phyloP scores from a whole-genome alignment of 2,113 vertebrate species.

The western clawed frog (Xenopus tropicalis) region DNA sequence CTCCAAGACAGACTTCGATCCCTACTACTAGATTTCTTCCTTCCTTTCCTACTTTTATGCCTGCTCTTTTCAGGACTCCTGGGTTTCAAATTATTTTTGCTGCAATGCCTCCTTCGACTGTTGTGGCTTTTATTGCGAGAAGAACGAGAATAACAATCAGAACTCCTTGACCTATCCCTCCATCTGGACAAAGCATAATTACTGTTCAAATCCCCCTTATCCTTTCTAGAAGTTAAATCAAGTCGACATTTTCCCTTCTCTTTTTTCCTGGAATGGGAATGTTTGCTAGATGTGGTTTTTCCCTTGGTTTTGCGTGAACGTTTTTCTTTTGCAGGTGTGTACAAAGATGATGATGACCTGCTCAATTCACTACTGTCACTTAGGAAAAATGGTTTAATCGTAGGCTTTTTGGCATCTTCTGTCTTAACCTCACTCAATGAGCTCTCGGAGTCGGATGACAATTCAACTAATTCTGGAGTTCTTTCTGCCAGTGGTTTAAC shows the following conservation, averaged over 20 bases:
- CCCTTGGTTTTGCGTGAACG: slow-evolving; percentile 46
- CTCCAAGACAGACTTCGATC: slow-evolving; percentile 60
- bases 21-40: slow-evolving; percentile 60
- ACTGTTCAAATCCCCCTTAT: not conserved
- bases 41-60: slow-evolving; percentile 56
- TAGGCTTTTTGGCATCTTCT: slow-evolving; percentile 60
- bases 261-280: slow-evolving; percentile 40
- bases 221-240: slow-evolving; percentile 29
- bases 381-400: slow-evolving; percentile 65
- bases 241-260: slow-evolving; percentile 44
- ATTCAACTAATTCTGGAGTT: slow-evolving; percentile 88
- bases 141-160: slow-evolving; percentile 54
- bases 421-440: slow-evolving; percentile 62
- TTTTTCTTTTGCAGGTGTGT: slow-evolving; percentile 51
- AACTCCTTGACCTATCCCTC: slow-evolving; percentile 57
- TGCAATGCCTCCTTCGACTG: slow-evolving; percentile 55
- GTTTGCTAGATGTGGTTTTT: slow-evolving; percentile 32
- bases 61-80: slow-evolving; percentile 63
- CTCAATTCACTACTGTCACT: slow-evolving; percentile 58
- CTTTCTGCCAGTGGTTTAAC: slow-evolving; percentile 84
- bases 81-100: slow-evolving; percentile 55
- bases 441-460: slow-evolving; percentile 84
- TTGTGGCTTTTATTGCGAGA: slow-evolving; percentile 51
- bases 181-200: not conserved
- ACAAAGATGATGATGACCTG: slow-evolving; percentile 57